Base-by-base conservation (phyloP, 2,888 invertebrate species). In the Lampropteryx suffumata region DNA sequence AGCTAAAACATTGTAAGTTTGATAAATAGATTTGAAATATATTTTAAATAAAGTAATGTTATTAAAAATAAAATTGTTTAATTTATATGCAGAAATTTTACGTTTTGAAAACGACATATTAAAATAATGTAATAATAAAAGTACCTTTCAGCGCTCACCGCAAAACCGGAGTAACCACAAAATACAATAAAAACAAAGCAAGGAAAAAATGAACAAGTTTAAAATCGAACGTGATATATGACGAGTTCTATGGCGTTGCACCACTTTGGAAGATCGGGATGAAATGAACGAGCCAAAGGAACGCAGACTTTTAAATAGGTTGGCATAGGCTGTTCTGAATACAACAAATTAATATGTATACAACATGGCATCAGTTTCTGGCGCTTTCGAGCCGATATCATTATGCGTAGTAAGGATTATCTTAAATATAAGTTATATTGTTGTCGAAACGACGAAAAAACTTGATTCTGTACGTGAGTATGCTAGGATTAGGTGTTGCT, bases 271-370 rank as follows among this genome's bases (percentile, higher is more conserved):
- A 67, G 73, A 62, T 64, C 74, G 67, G 76, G 74, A 71, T 73
- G 73, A 78, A 78, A 77, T 83, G 79, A 71, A 59, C 65, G 69
- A 55, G 58, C 55, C 47, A 64, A 64, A 72, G 71, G 68, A 69
- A 69, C 32, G 50, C 28, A 4, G 9, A 17, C 10, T 41, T 41
- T 44, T 44, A 44, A 50, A 48, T 53, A 53, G 48, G 44, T 12
- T 43, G 5, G 17, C 28, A 35, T 42, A 32, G 17, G 33, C 39
- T 29, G 34, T 26, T 47, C 43, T 40, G 30, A 42, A 49, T 33
- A 27, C 42, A 37, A 42, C 26, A 9, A 21, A n/a, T 17, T 17
- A 17, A 4, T 17, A 17, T 36, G 13, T 24, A 36, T 26, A 11
- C 24, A 33, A 4, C 4, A 6, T 7, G 7, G 24, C 24, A 24